A percentile compares a stretch with the other conserved stretches of the same genome.
These are phyloP conservation scores for Caradrina clavipalpis DNA, from an alignment of 2,888 invertebrate species.

Conservation along the genomic window DNA sequence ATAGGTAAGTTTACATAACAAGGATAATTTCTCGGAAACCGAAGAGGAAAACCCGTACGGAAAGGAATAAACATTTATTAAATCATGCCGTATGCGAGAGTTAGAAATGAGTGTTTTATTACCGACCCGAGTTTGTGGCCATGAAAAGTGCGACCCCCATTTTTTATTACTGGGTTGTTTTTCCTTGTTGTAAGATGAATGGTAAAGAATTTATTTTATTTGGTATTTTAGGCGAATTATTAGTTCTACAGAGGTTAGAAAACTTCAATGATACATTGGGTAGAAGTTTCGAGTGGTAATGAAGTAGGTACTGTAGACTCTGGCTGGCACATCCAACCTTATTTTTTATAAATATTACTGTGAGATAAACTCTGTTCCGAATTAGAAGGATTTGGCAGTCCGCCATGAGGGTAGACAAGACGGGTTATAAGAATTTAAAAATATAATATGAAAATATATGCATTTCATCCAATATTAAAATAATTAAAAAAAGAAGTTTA, in stretches of 20 bases:
- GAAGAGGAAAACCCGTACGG: slow-evolving; percentile 27
- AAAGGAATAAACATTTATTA: slow-evolving; percentile 70
- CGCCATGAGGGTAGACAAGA: too few species aligned
- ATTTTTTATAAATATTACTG: too few species aligned
- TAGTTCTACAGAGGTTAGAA: background rate
- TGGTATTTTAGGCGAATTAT: background rate
- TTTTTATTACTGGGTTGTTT: background rate
- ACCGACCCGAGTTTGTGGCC: slow-evolving; percentile 54
- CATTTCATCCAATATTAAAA: too few species aligned
- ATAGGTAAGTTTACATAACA: slow-evolving; percentile 38
- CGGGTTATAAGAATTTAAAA: too few species aligned
- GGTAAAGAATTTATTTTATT: background rate
- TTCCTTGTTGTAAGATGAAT: background rate
- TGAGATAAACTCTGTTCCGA: too few species aligned
- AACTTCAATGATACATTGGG: background rate
- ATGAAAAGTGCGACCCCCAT: slow-evolving; percentile 33
- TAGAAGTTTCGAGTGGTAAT: background rate
- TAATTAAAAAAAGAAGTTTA: too few species aligned
- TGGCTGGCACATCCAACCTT: too few species aligned
- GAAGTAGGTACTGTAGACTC: too few species aligned
- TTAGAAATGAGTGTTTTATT: slow-evolving; percentile 69
- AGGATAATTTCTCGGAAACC: slow-evolving; percentile 42
- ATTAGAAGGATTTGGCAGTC: too few species aligned
- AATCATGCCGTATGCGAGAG: slow-evolving; percentile 66
- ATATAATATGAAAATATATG: too few species aligned